A percentile compares a stretch with the other conserved stretches of the same genome.
These are phyloP conservation scores for Zeuzera pyrina DNA, from an alignment of 2,888 invertebrate species.

Conservation along the genomic window DNA sequence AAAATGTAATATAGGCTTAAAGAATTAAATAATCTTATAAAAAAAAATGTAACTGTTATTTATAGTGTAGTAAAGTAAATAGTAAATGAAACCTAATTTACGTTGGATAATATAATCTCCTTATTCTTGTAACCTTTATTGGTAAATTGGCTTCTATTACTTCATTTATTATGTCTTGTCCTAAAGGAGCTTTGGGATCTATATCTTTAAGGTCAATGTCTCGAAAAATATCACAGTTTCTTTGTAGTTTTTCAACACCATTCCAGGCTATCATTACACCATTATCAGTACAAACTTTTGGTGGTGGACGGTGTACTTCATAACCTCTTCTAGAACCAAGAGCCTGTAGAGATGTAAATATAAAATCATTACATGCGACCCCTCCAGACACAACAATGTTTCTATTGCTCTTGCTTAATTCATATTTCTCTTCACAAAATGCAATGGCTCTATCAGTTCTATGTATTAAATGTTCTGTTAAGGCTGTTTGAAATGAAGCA, in stretches of 20 bases:
- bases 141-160: slow-evolving; percentile 70
- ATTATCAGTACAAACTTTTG: slow-evolving; percentile 95
- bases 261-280: slow-evolving; percentile 99
- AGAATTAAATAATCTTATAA: no score
- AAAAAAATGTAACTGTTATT: no score
- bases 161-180: slow-evolving; percentile 70
- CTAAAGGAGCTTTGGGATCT: slow-evolving; percentile 75
- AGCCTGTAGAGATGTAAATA: slow-evolving; percentile 78
- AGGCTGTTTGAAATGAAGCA: slow-evolving; percentile 84
- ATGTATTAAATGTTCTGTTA: slow-evolving; percentile 85
- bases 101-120: slow-evolving; percentile 19
- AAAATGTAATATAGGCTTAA: no score
- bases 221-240: slow-evolving; percentile 41
- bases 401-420: slow-evolving; percentile 72
- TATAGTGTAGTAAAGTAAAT: not conserved
- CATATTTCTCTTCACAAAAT: slow-evolving; percentile 74
- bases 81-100: not conserved
- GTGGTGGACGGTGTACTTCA: slow-evolving; percentile 82
- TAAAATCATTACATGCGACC: slow-evolving; percentile 93
- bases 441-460: slow-evolving; percentile 88
- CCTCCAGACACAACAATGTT: slow-evolving; percentile 93
- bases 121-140: slow-evolving; percentile 45
- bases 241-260: slow-evolving; percentile 84
- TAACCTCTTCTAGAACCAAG: slow-evolving; percentile 79
- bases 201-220: slow-evolving; percentile 75